Percentiles rank a stretch among this genome's conserved stretches.
phyloP scores from a whole-genome alignment of 2,888 invertebrate genomes.

The Nemotelus pantherinus region DNA sequence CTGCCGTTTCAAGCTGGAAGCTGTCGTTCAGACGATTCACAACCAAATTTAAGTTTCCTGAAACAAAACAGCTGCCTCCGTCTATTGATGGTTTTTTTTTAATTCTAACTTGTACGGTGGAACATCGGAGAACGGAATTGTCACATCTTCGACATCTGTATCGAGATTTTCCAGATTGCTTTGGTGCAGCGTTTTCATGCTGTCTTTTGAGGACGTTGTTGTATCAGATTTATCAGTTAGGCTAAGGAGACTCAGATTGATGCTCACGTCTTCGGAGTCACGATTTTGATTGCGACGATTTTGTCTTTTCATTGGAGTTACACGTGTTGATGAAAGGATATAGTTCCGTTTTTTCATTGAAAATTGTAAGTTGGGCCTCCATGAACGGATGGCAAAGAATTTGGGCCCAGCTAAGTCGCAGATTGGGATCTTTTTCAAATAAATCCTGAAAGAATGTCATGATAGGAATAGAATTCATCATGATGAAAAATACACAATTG shows the following conservation, averaged over 20 bases:
- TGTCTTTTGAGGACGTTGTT: slow-evolving; percentile 61
- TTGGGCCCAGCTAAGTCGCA: slow-evolving; percentile 87
- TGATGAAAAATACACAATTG: slow-evolving; percentile 82
- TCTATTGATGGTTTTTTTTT: slow-evolving; percentile 4
- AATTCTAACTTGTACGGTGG: slow-evolving; percentile 37
- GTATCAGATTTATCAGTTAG: slow-evolving; percentile 41
- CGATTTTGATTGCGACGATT: too few species aligned
- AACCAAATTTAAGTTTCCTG: slow-evolving; percentile 63
- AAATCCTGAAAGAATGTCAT: slow-evolving; percentile 72
- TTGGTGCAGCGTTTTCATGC: slow-evolving; percentile 62
- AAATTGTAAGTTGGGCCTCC: slow-evolving; percentile 73
- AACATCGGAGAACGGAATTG: slow-evolving; percentile 60
- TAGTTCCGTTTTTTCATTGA: slow-evolving; percentile 61
- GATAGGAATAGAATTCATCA: slow-evolving; percentile 71
- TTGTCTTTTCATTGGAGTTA: slow-evolving; percentile 42
- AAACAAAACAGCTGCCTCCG: slow-evolving; percentile 52
- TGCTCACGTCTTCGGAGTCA: slow-evolving; percentile 29
- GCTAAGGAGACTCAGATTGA: slow-evolving; percentile 34
- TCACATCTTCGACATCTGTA: slow-evolving; percentile 62
- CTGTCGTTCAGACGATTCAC: slow-evolving; percentile 63
- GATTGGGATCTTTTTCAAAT: slow-evolving; percentile 86
- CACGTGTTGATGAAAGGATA: slow-evolving; percentile 43
- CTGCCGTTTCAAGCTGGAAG: slow-evolving; percentile 58
- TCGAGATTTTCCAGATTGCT: slow-evolving; percentile 63
- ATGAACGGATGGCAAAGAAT: slow-evolving; percentile 89